Conservation (phyloP, 2,113 vertebrate species). For the Urocolius indicus region DNA sequence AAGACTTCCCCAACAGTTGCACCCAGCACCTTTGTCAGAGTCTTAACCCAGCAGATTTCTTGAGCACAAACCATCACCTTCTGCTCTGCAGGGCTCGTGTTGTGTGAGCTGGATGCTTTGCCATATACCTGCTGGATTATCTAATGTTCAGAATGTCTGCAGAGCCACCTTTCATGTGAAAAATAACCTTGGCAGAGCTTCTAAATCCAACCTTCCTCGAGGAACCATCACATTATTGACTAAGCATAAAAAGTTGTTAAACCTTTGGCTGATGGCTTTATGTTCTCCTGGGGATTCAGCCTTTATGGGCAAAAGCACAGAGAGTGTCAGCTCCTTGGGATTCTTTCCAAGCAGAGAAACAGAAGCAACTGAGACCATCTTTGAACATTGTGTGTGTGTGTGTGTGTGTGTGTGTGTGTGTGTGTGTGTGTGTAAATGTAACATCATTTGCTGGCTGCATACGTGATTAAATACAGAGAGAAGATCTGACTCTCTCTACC, state of each 20-base stretch:
- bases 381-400: background rate
- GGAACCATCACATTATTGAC: background rate
- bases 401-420: background rate
- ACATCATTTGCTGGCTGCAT: background rate
- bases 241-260: constrained; percentile 6
- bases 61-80: background rate
- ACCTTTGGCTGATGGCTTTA: constrained; percentile 23
- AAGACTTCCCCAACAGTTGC: background rate
- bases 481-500: background rate
- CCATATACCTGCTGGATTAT: background rate
- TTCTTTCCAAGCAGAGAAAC: background rate
- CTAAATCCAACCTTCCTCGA: background rate
- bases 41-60: background rate
- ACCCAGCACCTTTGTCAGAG: background rate
- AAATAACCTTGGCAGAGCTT: background rate
- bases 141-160: background rate
- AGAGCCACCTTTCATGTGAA: background rate
- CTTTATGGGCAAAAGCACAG: background rate
- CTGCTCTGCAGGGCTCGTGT: background rate
- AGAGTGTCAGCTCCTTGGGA: background rate
- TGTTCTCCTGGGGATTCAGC: background rate
- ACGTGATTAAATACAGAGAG: constrained; percentile 32
- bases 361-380: background rate
- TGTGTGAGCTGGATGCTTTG: background rate
- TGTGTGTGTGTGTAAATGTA: background rate